A percentile compares a stretch with the other conserved stretches of the same genome.
These are phyloP conservation scores for Drosophila leontia DNA, from an alignment of 1,140 invertebrate genomes.

Conservation along the genomic window DNA sequence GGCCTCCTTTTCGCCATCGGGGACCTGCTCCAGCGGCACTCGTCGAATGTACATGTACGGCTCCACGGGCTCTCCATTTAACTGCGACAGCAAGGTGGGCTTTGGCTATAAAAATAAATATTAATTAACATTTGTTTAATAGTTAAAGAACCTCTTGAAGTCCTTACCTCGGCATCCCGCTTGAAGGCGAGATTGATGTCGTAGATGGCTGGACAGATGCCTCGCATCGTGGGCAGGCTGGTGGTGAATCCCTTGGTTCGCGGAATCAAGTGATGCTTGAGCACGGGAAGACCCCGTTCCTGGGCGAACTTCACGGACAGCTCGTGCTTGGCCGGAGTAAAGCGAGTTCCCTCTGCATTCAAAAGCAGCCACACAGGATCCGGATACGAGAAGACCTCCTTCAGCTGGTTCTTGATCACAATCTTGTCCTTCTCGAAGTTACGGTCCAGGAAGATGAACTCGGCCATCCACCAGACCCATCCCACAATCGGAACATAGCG, in stretches of 20 bases:
- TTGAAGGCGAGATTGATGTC: constrained; percentile 93
- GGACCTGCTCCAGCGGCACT: constrained; percentile 92
- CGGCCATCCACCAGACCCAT: constrained; percentile 97
- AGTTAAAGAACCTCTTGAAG: constrained; percentile 49
- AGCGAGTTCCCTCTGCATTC: constrained; percentile 97
- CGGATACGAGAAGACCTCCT: constrained; percentile 93
- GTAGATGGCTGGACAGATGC: constrained; percentile 92
- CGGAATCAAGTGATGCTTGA: constrained; percentile 97
- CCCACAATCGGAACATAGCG: constrained; percentile 96
- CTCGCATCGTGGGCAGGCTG: constrained; percentile 90
- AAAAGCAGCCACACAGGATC: constrained; percentile 94
- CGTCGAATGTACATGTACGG: constrained; percentile 93
- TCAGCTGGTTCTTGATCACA: constrained; percentile 92
- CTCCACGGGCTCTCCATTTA: constrained; percentile 90
- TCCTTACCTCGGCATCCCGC: constrained; percentile 85
- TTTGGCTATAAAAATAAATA: constrained; percentile 84
- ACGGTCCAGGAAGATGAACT: constrained; percentile 96
- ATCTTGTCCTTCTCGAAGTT: constrained; percentile 95
- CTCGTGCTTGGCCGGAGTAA: constrained; percentile 94
- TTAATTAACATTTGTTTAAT: constrained; percentile 1
- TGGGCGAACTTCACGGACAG: constrained; percentile 94
- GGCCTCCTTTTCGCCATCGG: constrained; percentile 91
- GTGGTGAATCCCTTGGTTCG: constrained; percentile 95
- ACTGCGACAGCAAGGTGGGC: constrained; percentile 92
- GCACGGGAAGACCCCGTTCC: constrained; percentile 92